Percentiles rank a stretch among this genome's conserved stretches.
phyloP scores from a whole-genome alignment of 2,888 invertebrate genomes.

The Scaptomyza parva region DNA sequence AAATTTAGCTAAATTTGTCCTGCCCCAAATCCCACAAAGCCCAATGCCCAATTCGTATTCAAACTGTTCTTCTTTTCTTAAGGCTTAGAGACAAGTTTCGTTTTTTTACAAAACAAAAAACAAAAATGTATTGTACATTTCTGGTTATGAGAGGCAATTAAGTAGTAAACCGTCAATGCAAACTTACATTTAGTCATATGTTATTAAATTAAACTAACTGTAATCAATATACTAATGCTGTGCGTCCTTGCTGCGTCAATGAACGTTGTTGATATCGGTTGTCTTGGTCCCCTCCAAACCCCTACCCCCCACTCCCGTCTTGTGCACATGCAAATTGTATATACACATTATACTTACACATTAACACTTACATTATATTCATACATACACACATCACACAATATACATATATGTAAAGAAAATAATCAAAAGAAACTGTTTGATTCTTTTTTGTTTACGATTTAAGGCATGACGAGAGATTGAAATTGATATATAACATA shows the following conservation, averaged over 20 bases:
- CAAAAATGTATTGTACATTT: constrained; percentile 59
- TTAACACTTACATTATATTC: constrained; percentile 12
- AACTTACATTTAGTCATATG: constrained; percentile 61
- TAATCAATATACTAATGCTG: constrained; percentile 41
- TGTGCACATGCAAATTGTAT: constrained; percentile 56
- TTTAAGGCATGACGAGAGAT: constrained; percentile 44
- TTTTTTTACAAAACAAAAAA: constrained; percentile 19
- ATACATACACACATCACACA: constrained; percentile 19
- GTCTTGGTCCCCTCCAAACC: constrained; percentile 51
- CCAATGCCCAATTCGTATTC: constrained; percentile 14
- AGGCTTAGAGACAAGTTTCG: constrained; percentile 12
- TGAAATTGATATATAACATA: constrained; percentile 10
- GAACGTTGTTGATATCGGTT: constrained; percentile 64
- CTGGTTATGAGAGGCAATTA: constrained; percentile 16
- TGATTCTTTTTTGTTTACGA: constrained; percentile 28
- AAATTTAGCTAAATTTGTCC: constrained; percentile 38
- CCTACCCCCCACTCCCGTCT: too few relatives aligned
- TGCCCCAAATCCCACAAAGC: not conserved
- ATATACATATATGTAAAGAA: constrained; percentile 30
- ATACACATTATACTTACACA: constrained; percentile 51
- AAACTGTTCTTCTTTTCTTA: not conserved
- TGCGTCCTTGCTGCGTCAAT: constrained; percentile 52
- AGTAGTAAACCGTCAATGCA: constrained; percentile 53
- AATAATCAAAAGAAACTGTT: constrained; percentile 28
- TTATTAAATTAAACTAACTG: constrained; percentile 49